Percentiles rank a stretch among this genome's conserved stretches.
Conservation (phyloP, 1,140 invertebrate genomes). For the Drosophila busckii region DNA sequence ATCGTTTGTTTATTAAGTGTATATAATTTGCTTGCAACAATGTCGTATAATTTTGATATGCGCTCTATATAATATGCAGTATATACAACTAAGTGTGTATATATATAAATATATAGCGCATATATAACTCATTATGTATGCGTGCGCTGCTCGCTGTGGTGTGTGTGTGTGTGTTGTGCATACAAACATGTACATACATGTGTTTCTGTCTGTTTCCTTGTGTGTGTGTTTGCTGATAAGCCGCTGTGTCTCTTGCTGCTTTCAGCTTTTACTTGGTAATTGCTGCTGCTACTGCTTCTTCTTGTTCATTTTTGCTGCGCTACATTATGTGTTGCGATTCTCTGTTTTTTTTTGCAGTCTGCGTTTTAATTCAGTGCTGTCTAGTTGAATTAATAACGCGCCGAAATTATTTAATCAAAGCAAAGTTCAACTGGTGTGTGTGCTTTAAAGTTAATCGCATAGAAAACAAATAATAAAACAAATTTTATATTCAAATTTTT, state of each 20-base stretch:
- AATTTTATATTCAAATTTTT: background rate
- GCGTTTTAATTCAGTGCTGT: slow-evolving; percentile 19
- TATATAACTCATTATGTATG: no score
- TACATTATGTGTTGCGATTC: slow-evolving; percentile 28
- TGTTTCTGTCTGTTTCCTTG: slow-evolving; percentile 6
- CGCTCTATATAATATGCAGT: slow-evolving; percentile 10
- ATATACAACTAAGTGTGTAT: background rate
- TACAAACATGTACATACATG: slow-evolving; percentile 5
- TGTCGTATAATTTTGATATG: slow-evolving; percentile 22
- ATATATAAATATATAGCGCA: slow-evolving; percentile 1
- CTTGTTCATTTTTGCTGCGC: slow-evolving; percentile 2
- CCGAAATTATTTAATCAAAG: background rate
- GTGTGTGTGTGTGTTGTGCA: no score
- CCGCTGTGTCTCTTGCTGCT: slow-evolving; percentile 1
- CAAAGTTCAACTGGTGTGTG: background rate
- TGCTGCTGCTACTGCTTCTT: slow-evolving; percentile 23
- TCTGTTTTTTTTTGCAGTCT: slow-evolving; percentile 49
- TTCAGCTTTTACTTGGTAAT: slow-evolving; percentile 25
- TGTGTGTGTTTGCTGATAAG: slow-evolving; percentile 31
- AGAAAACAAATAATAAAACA: background rate
- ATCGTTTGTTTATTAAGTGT: no score
- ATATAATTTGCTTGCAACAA: slow-evolving; percentile 20
- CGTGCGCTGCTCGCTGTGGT: no score
- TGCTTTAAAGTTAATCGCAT: background rate
- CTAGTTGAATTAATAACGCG: slow-evolving; percentile 25